A percentile compares a stretch with the other conserved stretches of the same genome.
Conservation (phyloP, 1,140 invertebrate species). For the Battus philenor region DNA sequence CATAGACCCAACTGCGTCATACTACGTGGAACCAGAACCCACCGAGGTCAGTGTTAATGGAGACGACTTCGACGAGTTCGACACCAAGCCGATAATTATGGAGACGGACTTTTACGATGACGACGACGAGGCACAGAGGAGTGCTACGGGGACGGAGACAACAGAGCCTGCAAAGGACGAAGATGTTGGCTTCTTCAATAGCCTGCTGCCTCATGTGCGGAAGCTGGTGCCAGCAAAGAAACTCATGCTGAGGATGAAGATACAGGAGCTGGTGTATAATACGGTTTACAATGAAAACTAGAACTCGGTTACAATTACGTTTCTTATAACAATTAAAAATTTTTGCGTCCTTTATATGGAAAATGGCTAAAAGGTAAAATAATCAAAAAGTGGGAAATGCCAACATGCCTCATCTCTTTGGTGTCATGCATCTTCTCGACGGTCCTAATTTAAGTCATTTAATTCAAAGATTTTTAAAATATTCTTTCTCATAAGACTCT, state of each 20-base stretch:
- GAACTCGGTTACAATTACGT: too few relatives aligned
- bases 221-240: constrained; percentile 66
- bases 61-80: constrained; percentile 67
- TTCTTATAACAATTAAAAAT: too few relatives aligned
- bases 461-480: too few relatives aligned
- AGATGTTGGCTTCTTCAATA: constrained; percentile 69
- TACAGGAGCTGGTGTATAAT: constrained; percentile 68
- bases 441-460: too few relatives aligned
- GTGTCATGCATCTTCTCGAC: too few relatives aligned
- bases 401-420: too few relatives aligned
- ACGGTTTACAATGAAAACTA: constrained; percentile 56
- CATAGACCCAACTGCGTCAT: constrained; percentile 37
- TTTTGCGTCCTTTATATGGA: too few relatives aligned
- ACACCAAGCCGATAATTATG: constrained; percentile 68
- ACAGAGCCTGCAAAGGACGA: constrained; percentile 52
- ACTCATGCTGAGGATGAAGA: constrained; percentile 66
- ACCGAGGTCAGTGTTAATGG: constrained; percentile 44
- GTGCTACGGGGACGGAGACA: constrained; percentile 20
- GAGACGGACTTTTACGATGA: constrained; percentile 68
- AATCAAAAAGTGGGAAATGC: too few relatives aligned
- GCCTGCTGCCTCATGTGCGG: constrained; percentile 63
- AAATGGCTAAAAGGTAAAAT: too few relatives aligned
- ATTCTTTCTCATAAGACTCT: too few relatives aligned
- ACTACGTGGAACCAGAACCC: constrained; percentile 36
- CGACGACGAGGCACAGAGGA: constrained; percentile 52